Evolutionary conservation across 2,888 invertebrate genomes (phyloP).

Genomic region (Amblyteles armatorius): DNA sequence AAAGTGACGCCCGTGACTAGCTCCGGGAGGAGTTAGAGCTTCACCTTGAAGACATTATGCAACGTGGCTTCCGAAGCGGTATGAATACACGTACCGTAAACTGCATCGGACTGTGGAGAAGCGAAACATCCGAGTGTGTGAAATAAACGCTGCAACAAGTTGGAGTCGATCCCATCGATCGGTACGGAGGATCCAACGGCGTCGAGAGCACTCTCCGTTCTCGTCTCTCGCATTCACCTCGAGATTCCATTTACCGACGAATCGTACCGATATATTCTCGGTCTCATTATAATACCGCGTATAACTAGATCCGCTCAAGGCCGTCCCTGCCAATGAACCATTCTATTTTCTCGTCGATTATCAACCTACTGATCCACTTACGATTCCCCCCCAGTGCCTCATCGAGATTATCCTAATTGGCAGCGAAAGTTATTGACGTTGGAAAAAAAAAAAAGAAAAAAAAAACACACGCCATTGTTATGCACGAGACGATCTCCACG

Average conservation of each 20-base stretch:
- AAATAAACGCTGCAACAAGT: constrained; percentile 7
- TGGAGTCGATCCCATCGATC: constrained; percentile 47
- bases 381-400: background rate
- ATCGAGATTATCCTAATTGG: constrained; percentile 67
- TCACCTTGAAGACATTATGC: constrained; percentile 80
- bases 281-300: constrained; percentile 9
- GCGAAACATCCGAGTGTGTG: background rate
- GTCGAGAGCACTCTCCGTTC: constrained; percentile 6
- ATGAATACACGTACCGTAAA: constrained; percentile 4
- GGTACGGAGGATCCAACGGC: constrained; percentile 43
- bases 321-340: constrained; percentile 51
- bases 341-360: constrained; percentile 40
- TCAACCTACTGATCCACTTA: constrained; percentile 63
- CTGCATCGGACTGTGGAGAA: background rate
- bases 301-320: constrained; percentile 20
- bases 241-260: constrained; percentile 36
- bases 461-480: constrained; percentile 13
- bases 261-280: constrained; percentile 19
- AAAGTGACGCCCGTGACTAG: constrained; percentile 59
- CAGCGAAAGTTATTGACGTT: constrained; percentile 74
- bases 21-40: constrained; percentile 70
- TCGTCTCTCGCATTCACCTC: constrained; percentile 47
- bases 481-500: constrained; percentile 49
- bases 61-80: constrained; percentile 63
- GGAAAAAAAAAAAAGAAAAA: background rate